A percentile compares a stretch with the other conserved stretches of the same genome.
These are phyloP conservation scores for Fopius arisanus DNA, from an alignment of 1,140 invertebrate species.

Conservation along the genomic window DNA sequence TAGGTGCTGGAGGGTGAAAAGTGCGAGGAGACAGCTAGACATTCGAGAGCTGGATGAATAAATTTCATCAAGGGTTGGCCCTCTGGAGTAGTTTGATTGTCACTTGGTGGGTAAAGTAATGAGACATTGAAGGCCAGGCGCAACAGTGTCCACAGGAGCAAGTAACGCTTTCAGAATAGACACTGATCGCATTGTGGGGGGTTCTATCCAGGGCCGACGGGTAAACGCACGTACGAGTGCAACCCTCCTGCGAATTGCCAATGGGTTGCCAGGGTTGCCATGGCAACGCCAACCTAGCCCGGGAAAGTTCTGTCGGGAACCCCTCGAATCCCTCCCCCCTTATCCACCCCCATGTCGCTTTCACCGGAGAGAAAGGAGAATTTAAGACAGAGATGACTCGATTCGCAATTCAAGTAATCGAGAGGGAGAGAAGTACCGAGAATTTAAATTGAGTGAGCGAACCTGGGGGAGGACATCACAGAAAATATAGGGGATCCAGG, in stretches of 20 bases:
- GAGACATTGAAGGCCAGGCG: constrained; percentile 4
- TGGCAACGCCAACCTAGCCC: constrained; percentile 36
- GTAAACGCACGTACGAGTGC: constrained; percentile 40
- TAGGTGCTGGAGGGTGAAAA: no score
- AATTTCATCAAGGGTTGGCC: no score
- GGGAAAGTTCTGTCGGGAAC: constrained; percentile 33
- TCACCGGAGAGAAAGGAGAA: constrained; percentile 6
- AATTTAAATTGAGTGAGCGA: constrained; percentile 15
- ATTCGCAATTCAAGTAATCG: not conserved
- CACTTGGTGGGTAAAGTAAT: not conserved
- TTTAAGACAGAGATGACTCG: not conserved
- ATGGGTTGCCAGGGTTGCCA: constrained; percentile 36
- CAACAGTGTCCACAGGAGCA: constrained; percentile 28
- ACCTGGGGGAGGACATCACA: not conserved
- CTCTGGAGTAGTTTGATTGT: not conserved
- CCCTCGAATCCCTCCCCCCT: constrained; percentile 10
- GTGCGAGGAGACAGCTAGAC: no score
- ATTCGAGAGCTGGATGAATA: no score
- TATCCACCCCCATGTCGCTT: not conserved
- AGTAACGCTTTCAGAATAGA: not conserved
- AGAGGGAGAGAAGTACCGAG: not conserved
- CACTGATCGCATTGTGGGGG: not conserved
- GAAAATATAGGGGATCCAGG: not conserved
- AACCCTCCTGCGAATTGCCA: constrained; percentile 38
- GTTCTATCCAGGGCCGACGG: constrained; percentile 13